These are phyloP conservation scores for Anolis apletophallus DNA, from an alignment of 2,797 vertebrate genomes.

Conservation along the genomic window DNA sequence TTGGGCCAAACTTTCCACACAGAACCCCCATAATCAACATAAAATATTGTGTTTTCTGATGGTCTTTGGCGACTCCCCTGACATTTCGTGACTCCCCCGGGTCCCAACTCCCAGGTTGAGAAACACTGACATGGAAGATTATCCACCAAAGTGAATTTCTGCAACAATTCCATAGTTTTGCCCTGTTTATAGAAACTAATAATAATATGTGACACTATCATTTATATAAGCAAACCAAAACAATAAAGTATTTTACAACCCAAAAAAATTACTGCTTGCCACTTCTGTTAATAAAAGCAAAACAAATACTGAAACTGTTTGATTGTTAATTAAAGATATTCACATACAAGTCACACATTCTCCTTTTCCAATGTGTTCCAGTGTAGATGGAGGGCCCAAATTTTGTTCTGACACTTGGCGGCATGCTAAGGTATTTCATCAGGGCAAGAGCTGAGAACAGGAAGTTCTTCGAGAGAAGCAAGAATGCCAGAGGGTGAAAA, in stretches of 20 bases:
- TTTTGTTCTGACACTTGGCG: background rate
- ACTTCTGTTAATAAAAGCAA: background rate
- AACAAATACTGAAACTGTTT: background rate
- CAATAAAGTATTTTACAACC: background rate
- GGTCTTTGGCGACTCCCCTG: too few relatives aligned
- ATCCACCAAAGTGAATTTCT: background rate
- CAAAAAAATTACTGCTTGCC: background rate
- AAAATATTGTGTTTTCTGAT: too few relatives aligned
- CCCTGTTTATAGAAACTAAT: background rate
- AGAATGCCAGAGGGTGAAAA: background rate
- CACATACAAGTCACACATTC: background rate
- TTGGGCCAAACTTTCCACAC: too few relatives aligned
- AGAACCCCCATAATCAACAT: too few relatives aligned
- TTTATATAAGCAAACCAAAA: constrained; percentile 1
- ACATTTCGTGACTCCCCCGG: too few relatives aligned
- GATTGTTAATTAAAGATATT: background rate
- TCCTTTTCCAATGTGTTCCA: background rate
- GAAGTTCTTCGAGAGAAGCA: background rate
- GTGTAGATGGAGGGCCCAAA: too few relatives aligned
- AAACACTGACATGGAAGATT: background rate
- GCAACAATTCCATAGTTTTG: background rate
- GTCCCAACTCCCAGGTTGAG: too few relatives aligned
- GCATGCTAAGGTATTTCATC: background rate
- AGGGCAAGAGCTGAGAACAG: background rate
- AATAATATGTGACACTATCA: background rate